A percentile compares a stretch with the other conserved stretches of the same genome.
These are phyloP conservation scores for Stratiolaelaps scimitus DNA, from an alignment of 1,140 invertebrate genomes.

Conservation along the genomic window DNA sequence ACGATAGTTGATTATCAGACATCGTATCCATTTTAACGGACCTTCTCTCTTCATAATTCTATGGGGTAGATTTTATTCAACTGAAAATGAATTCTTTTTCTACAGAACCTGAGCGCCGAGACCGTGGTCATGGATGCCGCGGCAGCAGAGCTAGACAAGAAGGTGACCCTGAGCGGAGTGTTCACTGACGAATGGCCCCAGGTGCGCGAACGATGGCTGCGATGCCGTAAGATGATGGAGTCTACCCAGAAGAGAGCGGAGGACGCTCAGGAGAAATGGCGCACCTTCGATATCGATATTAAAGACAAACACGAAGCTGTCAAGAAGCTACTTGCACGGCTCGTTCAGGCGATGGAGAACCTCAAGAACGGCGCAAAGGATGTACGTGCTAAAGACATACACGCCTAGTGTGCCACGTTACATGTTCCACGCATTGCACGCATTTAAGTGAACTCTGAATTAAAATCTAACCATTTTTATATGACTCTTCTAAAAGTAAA, in stretches of 20 bases:
- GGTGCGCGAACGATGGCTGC: slow-evolving; percentile 1
- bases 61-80: not conserved
- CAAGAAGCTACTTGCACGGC: not conserved
- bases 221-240: slow-evolving; percentile 5
- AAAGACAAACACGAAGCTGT: not conserved
- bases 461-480: too few species aligned
- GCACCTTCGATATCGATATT: not conserved
- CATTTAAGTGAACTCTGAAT: too few species aligned
- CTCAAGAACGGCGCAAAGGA: slow-evolving; percentile 11
- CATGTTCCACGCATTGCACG: too few species aligned
- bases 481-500: too few species aligned
- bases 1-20: too few species aligned
- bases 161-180: not conserved
- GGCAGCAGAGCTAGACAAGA: slow-evolving; percentile 23
- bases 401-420: too few species aligned
- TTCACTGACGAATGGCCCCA: slow-evolving; percentile 17
- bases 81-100: not conserved
- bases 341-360: slow-evolving; percentile 1
- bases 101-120: slow-evolving; percentile 31
- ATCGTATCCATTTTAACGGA: not conserved
- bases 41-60: slow-evolving; percentile 31
- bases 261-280: slow-evolving; percentile 4
- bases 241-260: slow-evolving; percentile 11
- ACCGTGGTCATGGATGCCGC: slow-evolving; percentile 28
- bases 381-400: not conserved